Conservation (phyloP, 2,888 invertebrate species). For the Phanerotoma sp. region DNA sequence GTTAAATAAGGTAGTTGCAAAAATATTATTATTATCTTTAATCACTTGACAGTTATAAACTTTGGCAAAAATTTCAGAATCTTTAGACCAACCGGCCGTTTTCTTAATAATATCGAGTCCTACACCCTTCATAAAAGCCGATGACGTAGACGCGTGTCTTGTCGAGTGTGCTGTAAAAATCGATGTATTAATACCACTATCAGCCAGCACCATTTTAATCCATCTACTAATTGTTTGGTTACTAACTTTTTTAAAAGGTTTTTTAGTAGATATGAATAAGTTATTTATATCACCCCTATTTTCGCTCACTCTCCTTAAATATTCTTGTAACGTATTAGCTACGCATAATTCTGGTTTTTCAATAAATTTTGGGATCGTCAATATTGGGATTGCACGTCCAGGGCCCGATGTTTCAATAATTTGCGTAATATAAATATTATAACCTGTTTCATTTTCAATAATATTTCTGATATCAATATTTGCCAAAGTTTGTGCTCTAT, state of each 20-base stretch:
- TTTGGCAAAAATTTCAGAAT: slow-evolving; percentile 18
- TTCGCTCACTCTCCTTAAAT: too few relatives aligned
- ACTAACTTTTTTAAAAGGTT: slow-evolving; percentile 9
- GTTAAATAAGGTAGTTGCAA: too few relatives aligned
- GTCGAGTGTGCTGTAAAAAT: not conserved
- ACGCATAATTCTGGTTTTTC: slow-evolving; percentile 14
- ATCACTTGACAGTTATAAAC: slow-evolving; percentile 20
- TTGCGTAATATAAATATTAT: slow-evolving; percentile 8
- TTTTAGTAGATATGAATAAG: slow-evolving; percentile 17
- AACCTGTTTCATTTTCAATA: not conserved
- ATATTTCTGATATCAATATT: slow-evolving; percentile 5
- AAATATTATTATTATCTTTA: too few relatives aligned
- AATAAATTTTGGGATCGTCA: slow-evolving; percentile 1
- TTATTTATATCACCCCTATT: not conserved
- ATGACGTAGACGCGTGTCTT: not conserved
- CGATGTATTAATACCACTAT: not conserved
- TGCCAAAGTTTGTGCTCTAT: slow-evolving; percentile 21
- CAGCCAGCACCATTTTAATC: not conserved
- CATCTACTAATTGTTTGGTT: not conserved
- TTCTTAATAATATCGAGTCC: slow-evolving; percentile 16
- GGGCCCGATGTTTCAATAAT: slow-evolving; percentile 16
- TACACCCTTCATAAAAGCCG: not conserved
- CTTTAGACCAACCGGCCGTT: slow-evolving; percentile 20
- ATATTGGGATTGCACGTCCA: not conserved
- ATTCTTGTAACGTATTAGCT: not conserved